Evolutionary conservation across 1,140 invertebrate genomes (phyloP), one percentile per base, ranked within the genome.

Genomic region (Hycleus phaleratus): DNA sequence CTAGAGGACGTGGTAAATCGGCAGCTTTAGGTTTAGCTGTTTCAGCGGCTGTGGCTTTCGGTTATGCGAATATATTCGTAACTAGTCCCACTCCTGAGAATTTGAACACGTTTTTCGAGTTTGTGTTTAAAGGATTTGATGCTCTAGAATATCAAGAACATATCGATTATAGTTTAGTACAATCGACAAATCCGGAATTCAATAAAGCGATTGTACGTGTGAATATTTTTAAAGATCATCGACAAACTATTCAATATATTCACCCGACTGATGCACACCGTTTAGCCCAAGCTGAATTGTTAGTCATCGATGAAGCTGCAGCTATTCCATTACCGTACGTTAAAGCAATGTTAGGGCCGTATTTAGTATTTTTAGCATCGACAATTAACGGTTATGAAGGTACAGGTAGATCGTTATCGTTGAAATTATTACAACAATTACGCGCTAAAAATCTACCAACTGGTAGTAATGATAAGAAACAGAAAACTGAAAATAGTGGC

Each of bases 301-400:
- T 99, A 26, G 85, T 98, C 18, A 97, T 99, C 64, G 97, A 99
- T 74, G 97, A 99, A 79, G 97, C 97, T 7, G 97, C 97, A 3
- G 97, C 97, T 12, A 99, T 99, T 64, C 97, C 97, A 0, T 76
- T 99, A 46, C 90, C 93, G 0, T 82, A 93, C 64, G 95, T 99
- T 0, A 93, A 93, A 68, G 82, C 86, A 42, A 87, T 97, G 71
- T 79, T 94, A 49, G 93, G 93, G 0, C 92, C 95, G 1, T 97
- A 97, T 71, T 78, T 99, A 38, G 90, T 95, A 3, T 95, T 99
- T 71, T 83, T 99, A 69, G 87, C 97, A 0, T 99, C 97, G 0
- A 99, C 97, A 0, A 93, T 98, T 32, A 96, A 97, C 72, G 96
- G 95, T 69, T 98, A 99, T 75, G 97, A 99, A 82, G 97, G 97